Base-by-base conservation (phyloP, 2,797 vertebrate genomes). In the Sibirionetta formosa region DNA sequence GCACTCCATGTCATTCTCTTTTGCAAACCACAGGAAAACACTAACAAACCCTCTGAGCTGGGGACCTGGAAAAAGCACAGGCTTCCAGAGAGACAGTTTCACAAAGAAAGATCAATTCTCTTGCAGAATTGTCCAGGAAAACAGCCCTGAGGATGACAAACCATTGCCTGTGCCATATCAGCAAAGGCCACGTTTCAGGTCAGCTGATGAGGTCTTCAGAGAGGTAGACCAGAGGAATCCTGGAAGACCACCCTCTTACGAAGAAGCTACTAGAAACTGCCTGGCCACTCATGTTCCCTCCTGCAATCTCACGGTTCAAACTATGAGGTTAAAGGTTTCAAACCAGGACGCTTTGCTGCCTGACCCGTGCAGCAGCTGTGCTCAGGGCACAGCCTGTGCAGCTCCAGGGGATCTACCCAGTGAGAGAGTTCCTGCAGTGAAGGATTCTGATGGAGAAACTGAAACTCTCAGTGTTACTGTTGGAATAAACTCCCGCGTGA, bases 231-330 rank as follows among this genome's bases (percentile, higher is more conserved):
- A 98, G 93, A 98, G 53, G 83, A 96, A 97, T 60, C 98, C 98
- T 14, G 97, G 98, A 73, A 98, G 86, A 23, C 99, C 99, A 3
- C 99, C 99, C 0, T 98, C 99, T 1, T 99, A 99, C 0, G 82
- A 99, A 92, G 98, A 99, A 61, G 99, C 99, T 2, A 76, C 99
- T 56, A 98, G 97, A 91, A 96, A 94, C 93, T 96, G 88, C 22
- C 72, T 86, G 15, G 50, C 73, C 9, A 85, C 86, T 15, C 94
- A 94, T 35, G 77, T 95, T 31, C 40, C 91, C 1, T 96, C 98
- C 5, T 93, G 77, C 5, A 97, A 98, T 24, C 98, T 99, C 97
- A 99, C 99, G 0, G 99, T 99, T 23, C 97, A 98, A 23, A 98
- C 98, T 16, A 98, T 99, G 96, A 97, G 97, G 94, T 88, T 86